Conservation (phyloP, 2,113 vertebrate species). For the Fulmarus glacialis region DNA sequence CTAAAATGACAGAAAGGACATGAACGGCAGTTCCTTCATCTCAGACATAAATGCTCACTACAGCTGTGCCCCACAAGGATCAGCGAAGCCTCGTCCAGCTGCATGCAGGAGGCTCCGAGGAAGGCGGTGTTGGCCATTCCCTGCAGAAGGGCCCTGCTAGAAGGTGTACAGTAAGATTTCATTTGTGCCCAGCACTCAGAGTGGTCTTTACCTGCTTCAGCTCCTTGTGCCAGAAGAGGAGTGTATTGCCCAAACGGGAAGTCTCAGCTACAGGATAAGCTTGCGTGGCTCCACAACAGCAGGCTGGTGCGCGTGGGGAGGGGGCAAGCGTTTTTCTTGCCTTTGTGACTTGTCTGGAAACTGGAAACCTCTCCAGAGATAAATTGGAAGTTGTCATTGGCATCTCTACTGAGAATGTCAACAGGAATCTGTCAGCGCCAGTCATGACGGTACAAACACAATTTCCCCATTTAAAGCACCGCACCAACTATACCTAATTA, state of each 20-base stretch:
- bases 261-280: neutral
- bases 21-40: neutral
- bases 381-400: neutral
- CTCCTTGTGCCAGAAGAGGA: neutral
- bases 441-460: neutral
- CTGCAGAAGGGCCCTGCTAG: neutral
- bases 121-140: neutral
- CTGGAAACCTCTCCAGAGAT: neutral
- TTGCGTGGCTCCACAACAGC: neutral
- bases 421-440: neutral
- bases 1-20: neutral
- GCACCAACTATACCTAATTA: slow-evolving; percentile 42
- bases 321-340: neutral
- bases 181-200: neutral
- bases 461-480: neutral
- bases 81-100: neutral
- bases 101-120: neutral
- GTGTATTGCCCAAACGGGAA: rapidly evolving
- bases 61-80: neutral
- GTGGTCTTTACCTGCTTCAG: neutral
- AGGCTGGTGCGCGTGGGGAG: neutral
- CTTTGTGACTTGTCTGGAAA: neutral
- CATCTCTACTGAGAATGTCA: neutral
- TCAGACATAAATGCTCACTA: rapidly evolving
- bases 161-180: neutral